Evolutionary conservation across 2,888 invertebrate species (phyloP), one percentile per base, ranked within the genome.

Genomic region (Halictus quadricinctus): DNA sequence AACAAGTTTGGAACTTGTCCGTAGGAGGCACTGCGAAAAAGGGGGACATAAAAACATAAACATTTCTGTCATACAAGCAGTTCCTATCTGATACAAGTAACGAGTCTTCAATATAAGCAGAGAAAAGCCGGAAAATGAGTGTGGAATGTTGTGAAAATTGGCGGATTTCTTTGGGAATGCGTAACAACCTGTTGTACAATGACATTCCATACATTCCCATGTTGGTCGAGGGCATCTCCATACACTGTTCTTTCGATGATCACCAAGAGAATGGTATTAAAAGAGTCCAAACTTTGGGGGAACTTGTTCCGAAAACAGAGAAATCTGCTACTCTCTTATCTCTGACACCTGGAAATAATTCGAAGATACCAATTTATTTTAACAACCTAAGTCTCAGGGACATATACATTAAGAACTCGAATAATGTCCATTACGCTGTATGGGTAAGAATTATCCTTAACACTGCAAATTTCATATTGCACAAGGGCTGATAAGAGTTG

Each of bases 221-320:
- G 15, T 29, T 83, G 41, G 72, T 89, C 1, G 89, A 89, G 25
- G 54, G 84, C 13, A 88, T 89, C 43, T 5, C 21, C 4, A 74
- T n/a, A 29, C 80, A 80, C 29, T 0, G 70, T 29, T 81, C 88
- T 25, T 54, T 75, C 2, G 25, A 83, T 0, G 81, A 86, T 73
- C 70, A 80, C 18, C 50, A 79, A 15, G 29, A 81, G 10, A 84
- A 89, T 50, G 76, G 76, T 18, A 13, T 88, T 43, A 87, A 89
- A 50, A 84, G n/a, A 21, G 79, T 89, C 29, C 88, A 88, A 79
- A 89, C 88, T 6, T 15, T 89, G 10, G 88, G 88, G 7, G 80
- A 84, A 64, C 72, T 88, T 48, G 2, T 83, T 21, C 60, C 84
- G 7, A 64, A 66, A 12, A 41, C 50, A 7, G 82, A 69, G 10